These are phyloP conservation scores for Perizoma affinitatum DNA, from an alignment of 2,888 invertebrate genomes.

Conservation along the genomic window DNA sequence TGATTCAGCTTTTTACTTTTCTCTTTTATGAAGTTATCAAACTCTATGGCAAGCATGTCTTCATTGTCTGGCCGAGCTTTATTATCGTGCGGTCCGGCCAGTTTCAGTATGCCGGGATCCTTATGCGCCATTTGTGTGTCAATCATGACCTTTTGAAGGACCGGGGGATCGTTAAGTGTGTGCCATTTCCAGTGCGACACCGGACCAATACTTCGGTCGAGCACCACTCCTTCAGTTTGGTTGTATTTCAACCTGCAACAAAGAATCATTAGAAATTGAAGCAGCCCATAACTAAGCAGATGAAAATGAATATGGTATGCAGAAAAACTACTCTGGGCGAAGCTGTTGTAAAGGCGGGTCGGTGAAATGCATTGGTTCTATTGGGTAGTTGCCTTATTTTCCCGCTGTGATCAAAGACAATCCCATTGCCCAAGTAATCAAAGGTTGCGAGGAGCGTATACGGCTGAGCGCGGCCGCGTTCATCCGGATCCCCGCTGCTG, in stretches of 20 bases:
- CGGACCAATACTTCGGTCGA: slow-evolving; percentile 70
- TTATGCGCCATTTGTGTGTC: slow-evolving; percentile 71
- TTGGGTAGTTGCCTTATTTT: slow-evolving; percentile 60
- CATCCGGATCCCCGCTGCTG: slow-evolving; percentile 70
- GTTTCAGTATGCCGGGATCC: slow-evolving; percentile 64
- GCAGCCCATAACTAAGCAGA: not conserved
- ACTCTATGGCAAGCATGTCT: slow-evolving; percentile 75
- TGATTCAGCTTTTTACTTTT: slow-evolving; percentile 69
- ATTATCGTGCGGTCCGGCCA: slow-evolving; percentile 48
- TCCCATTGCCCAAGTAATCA: slow-evolving; percentile 73
- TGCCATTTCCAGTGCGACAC: slow-evolving; percentile 79
- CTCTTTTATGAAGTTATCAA: slow-evolving; percentile 74
- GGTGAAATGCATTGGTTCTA: not conserved
- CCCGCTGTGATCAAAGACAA: slow-evolving; percentile 74
- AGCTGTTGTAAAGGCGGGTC: too few species aligned
- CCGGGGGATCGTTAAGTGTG: slow-evolving; percentile 73
- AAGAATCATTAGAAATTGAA: not conserved
- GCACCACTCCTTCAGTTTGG: slow-evolving; percentile 75
- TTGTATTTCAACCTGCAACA: slow-evolving; percentile 71
- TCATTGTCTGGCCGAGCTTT: slow-evolving; percentile 59
- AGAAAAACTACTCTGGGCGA: too few species aligned
- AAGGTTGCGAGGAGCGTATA: slow-evolving; percentile 70
- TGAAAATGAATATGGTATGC: too few species aligned
- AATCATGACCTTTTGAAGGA: slow-evolving; percentile 76
- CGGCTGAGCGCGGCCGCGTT: slow-evolving; percentile 63